Evolutionary conservation across 2,797 vertebrate species (phyloP), one percentile per base, ranked within the genome.

Genomic region (Leptatherina wallacei): DNA sequence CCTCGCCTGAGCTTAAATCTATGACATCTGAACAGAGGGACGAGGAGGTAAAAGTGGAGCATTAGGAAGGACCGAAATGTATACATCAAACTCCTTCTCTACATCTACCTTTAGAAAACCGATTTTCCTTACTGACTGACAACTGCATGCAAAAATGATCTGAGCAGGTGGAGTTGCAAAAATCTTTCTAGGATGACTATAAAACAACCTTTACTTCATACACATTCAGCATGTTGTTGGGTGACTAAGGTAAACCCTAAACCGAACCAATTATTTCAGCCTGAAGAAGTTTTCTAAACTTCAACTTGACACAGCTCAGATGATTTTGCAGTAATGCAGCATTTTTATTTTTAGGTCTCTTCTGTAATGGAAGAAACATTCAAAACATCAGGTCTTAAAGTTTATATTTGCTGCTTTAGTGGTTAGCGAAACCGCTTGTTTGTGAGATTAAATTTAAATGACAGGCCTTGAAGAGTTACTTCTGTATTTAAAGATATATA

Each of bases 1-100:
- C 96, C 69, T 96, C 96, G 35, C 95, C 93, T 0, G 95, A 96
- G 84, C 96, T 97, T 88, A 97, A 89, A 72, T 97, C 95, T 59
- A 96, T 96, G 77, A 96, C 93, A 80, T 97, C 97, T 97, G 71
- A 4, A n/a, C 2, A 33, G 14, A 54, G 1, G 2, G 3, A 42
- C 6, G n/a, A 42, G 4, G 22, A 29, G 29, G 33, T 2, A 20
- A 61, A 22, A 58, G 4, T 9, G 52, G 22, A 40, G 35, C 20
- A 29, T 33, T 18, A 29, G 4, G 4, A 42, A 22, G 8, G n/a
- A 47, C 12, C 8, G 2, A 49, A 49, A n/a, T 49, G 20, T 47
- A 8, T 5, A 47, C 42, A 0, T 20, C 42, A 18, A 44, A 40
- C 40, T 44, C 4, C 2, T 9, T 5, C 14, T 7, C 40, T 44